Base-by-base conservation (phyloP, 2,797 vertebrate genomes). In the Oreochromis mossambicus region DNA sequence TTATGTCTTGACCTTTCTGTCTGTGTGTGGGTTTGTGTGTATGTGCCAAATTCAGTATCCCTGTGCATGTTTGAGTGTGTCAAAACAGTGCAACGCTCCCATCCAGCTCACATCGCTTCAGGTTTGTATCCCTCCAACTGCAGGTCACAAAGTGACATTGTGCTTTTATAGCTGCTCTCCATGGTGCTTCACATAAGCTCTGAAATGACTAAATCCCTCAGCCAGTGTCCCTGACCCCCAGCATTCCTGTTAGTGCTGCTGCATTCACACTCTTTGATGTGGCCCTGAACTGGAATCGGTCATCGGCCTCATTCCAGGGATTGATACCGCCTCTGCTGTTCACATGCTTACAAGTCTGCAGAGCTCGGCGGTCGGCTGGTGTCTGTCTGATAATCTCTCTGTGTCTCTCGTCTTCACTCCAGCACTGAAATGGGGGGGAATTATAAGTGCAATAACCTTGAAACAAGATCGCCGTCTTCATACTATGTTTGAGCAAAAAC, bases 251-350 rank as follows among this genome's bases (percentile, higher is more conserved):
- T 95, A 95, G 95, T 87, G 92, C 92, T 94, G 94, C 95, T 92
- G 94, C 92, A 93, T 94, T 94, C 95, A 94, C 94, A 93, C 92
- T 93, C 96, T 96, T 96, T 96, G 95, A 97, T 95, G 95, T 96
- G 93, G 94, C 93, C 94, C 91, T 92, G 86, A 93, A 91, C 92
- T 91, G 92, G 91, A 95, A 93, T 93, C 89, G 93, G 95, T 95
- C 94, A 93, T 95, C 91, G 91, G 90, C 93, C 90, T 92, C 94
- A 92, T 95, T 94, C 93, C 93, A 88, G 91, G 91, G 94, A 94
- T 95, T 94, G 95, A 94, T 95, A 89, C 91, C 87, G 85, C 92
- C 90, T 91, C 86, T 91, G 92, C 93, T 93, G 88, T 93, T 93
- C 91, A 87, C 80, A 91, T 90, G 93, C 93, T 91, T 91, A 89